Base-by-base conservation (phyloP, 2,797 vertebrate genomes). In the Linurgus olivaceus region DNA sequence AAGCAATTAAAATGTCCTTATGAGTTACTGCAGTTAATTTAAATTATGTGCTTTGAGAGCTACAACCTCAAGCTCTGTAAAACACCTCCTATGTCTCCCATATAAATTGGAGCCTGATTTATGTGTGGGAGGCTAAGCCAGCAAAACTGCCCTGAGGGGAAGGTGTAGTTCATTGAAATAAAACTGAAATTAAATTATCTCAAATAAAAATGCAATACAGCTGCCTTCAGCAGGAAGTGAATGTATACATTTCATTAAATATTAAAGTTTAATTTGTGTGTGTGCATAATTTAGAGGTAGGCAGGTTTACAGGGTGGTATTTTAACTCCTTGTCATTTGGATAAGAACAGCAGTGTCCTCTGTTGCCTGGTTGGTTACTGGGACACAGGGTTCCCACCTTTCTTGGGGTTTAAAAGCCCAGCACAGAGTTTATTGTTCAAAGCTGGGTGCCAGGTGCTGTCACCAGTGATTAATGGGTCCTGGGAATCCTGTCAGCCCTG, bases 181-280 rank as follows among this genome's bases (percentile, higher is more conserved):
- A 98, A 98, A 98, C 98, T 97, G 97, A 98, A 98, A 98, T 98
- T 97, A 98, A 98, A 98, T 98, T 98, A 98, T 98, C 98, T 97
- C 92, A 91, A 66, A 97, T 97, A 97, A 98, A 98, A 97, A 98
- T 96, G 98, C 98, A 98, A 97, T 98, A 74, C 88, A 96, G 98
- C 98, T 98, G 98, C 97, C 94, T 98, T 98, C 98, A 98, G 98
- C 98, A 98, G 93, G 97, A 97, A 97, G 93, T 97, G 98, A 98
- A 98, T 98, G 96, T 97, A 97, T 97, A 97, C 96, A 97, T 97
- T 97, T 97, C 97, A 98, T 98, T 98, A 98, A 98, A 98, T 98
- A 98, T 98, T 98, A 97, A 98, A 97, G 93, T 98, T 98, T 98
- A 97, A 98, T 98, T 98, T 98, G 93, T 96, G 73, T 94, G 84